Conservation (phyloP, 2,888 invertebrate species). For the Erebia palarica region DNA sequence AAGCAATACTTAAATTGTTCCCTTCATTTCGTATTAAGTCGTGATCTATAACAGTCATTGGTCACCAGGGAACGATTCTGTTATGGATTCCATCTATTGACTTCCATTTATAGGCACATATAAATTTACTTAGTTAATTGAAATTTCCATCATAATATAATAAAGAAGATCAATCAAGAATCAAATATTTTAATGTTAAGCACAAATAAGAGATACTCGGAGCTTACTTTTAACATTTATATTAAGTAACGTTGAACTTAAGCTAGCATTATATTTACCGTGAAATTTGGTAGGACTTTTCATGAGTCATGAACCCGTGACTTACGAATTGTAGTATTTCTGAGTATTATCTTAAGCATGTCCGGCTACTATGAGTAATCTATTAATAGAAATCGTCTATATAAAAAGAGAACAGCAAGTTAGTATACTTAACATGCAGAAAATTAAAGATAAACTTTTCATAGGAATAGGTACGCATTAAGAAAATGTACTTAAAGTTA, state of each 20-base stretch:
- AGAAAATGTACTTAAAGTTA: no score
- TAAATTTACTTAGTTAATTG: not conserved
- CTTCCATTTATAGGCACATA: slow-evolving; percentile 1
- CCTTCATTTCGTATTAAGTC: not conserved
- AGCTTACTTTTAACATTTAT: not conserved
- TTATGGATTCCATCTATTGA: not conserved
- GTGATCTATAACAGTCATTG: slow-evolving; percentile 26
- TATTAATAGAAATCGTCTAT: slow-evolving; percentile 18
- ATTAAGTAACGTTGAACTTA: not conserved
- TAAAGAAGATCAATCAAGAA: not conserved
- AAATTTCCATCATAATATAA: not conserved
- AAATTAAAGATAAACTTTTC: not conserved
- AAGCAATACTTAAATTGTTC: not conserved
- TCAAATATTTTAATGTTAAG: not conserved
- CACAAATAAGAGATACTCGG: not conserved
- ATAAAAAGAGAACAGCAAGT: not conserved
- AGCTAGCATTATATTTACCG: slow-evolving; percentile 14
- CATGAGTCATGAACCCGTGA: slow-evolving; percentile 17
- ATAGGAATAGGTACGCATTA: not conserved
- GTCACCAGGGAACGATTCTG: slow-evolving; percentile 2
- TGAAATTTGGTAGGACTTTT: slow-evolving; percentile 5
- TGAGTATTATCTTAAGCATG: slow-evolving; percentile 8
- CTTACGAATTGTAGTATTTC: slow-evolving; percentile 20
- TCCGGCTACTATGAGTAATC: slow-evolving; percentile 21
- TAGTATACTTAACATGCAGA: not conserved